phyloP scores from a whole-genome alignment of 2,113 vertebrate species.

The Empidonax traillii region DNA sequence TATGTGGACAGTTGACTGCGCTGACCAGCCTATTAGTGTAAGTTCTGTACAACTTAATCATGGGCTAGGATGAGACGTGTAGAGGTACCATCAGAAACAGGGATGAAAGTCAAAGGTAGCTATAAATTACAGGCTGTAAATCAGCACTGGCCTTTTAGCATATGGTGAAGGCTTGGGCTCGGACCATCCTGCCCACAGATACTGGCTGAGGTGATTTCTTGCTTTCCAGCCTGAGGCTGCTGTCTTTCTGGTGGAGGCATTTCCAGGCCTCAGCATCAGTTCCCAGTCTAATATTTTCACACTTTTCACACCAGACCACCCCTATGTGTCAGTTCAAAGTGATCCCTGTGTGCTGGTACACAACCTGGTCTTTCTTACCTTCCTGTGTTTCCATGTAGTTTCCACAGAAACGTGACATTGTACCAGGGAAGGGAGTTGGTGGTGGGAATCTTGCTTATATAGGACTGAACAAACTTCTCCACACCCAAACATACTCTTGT shows the following conservation, averaged over 20 bases:
- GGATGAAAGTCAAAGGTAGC: neutral
- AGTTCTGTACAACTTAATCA: neutral
- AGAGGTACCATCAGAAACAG: neutral
- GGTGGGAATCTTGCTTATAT: neutral
- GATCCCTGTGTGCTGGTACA: neutral
- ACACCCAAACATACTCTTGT: neutral
- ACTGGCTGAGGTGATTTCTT: neutral
- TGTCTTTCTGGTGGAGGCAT: neutral
- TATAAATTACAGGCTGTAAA: neutral
- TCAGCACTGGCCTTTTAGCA: neutral
- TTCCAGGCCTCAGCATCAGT: neutral
- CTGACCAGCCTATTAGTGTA: neutral
- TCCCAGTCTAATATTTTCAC: neutral
- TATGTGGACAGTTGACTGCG: accelerated
- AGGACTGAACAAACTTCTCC: neutral
- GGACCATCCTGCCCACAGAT: neutral
- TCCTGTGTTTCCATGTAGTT: neutral
- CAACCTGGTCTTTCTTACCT: neutral
- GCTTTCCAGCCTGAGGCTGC: neutral
- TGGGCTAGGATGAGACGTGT: neutral
- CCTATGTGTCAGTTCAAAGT: neutral
- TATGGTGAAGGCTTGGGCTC: accelerated
- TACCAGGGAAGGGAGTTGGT: neutral
- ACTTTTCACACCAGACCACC: neutral
- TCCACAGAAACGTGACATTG: neutral